Base-by-base conservation (phyloP, 2,888 invertebrate species). In the Aricia artaxerxes region DNA sequence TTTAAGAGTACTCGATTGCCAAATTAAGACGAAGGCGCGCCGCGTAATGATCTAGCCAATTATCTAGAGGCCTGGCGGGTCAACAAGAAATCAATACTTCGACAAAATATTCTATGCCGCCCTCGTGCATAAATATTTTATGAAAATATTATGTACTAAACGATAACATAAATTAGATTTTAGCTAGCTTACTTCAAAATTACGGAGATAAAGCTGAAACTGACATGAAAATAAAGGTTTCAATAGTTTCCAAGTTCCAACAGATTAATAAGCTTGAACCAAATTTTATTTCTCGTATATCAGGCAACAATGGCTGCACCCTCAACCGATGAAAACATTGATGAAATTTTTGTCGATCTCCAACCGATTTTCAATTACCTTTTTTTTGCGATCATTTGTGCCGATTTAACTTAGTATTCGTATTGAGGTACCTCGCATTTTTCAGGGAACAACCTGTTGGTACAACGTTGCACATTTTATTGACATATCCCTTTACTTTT, bases 61-160 rank as follows among this genome's bases (percentile, higher is more conserved):
- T 75, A 75, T 49, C 38, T 38, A 13, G 49, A 49, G 75, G 49
- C 75, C 75, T 75, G 69, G 69, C 49, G 53, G 75, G 53, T 75
- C 75, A 75, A 75, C 75, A 31, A 53, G 75, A 75, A 75, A 75
- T 75, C 75, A 75, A 75, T 75, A 75, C 75, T 49, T 49, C 53
- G 49, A 75, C 73, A 24, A 44, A 73, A 73, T 44, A 73, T 44
- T 73, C 73, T 44, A 73, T 24, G 35, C 38, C 69, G 69, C 5
- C 35, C 13, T 35, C 69, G 69, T 69, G 38, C 16, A 69, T 69
- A 35, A 69, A 69, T 69, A 11, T 69, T 57, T 57, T 16, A 57
- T 16, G 57, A 4, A 16, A 57, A 57, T 16, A 57, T 57, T 57
- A 57, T 16, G 57, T 16, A 16, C 57, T 16, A 16, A 53, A 16